These are phyloP conservation scores for Parapsyche elsis DNA, from an alignment of 1,140 invertebrate species.

Conservation along the genomic window DNA sequence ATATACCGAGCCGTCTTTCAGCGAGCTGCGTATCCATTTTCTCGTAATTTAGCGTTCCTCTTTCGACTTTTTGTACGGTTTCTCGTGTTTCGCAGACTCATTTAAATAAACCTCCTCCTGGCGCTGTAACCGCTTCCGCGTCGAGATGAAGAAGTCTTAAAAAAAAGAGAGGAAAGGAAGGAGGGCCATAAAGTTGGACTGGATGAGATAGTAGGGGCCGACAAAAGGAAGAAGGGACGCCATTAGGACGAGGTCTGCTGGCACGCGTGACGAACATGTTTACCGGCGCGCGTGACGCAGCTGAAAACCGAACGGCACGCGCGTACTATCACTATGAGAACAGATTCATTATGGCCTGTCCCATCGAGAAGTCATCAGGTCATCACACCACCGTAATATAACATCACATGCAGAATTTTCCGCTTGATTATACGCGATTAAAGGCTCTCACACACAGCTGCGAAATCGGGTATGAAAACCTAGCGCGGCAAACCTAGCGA, in stretches of 20 bases:
- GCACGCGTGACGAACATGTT: slow-evolving; percentile 1
- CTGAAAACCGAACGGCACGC: neutral
- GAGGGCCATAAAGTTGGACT: neutral
- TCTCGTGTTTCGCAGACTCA: neutral
- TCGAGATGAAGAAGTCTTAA: neutral
- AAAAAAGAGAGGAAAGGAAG: neutral
- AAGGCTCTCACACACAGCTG: too few species aligned
- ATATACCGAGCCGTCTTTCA: too few species aligned
- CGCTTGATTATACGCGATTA: too few species aligned
- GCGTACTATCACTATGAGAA: neutral
- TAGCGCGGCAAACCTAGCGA: too few species aligned
- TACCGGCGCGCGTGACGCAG: neutral
- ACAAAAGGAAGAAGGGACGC: neutral
- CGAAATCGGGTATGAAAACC: too few species aligned
- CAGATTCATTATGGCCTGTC: neutral
- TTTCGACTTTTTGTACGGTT: neutral
- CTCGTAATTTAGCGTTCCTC: neutral
- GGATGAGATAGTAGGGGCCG: neutral
- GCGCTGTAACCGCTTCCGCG: slow-evolving; percentile 7
- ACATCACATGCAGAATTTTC: too few species aligned
- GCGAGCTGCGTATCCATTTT: neutral
- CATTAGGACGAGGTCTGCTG: neutral
- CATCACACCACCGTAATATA: too few species aligned
- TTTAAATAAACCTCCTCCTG: slow-evolving; percentile 10
- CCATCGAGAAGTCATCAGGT: too few species aligned